Conservation (phyloP, 1,140 invertebrate species). For the Apis mellifera region Amel_HAv3.1 CM009935.2:12099001-12099500, state of each 20-base stretch:
- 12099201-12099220: no score
- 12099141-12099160: background rate
- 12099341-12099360: background rate
- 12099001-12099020: constrained; percentile 68
- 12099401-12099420: background rate
- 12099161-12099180: background rate
- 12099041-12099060: background rate
- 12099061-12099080: background rate
- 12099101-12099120: no score
- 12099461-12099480: background rate
- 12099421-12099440: background rate
- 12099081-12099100: background rate
- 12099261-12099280: background rate
- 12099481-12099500: constrained; percentile 1
- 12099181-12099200: background rate
- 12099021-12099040: constrained; percentile 20
- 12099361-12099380: background rate
- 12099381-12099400: background rate
- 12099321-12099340: background rate
- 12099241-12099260: background rate
- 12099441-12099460: background rate
- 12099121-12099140: background rate
- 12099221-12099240: no score
- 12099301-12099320: background rate
- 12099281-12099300: background rate